Conservation (phyloP, 92 coral and sea anemone genomes). For the Scolanthus callimorphus region DNA sequence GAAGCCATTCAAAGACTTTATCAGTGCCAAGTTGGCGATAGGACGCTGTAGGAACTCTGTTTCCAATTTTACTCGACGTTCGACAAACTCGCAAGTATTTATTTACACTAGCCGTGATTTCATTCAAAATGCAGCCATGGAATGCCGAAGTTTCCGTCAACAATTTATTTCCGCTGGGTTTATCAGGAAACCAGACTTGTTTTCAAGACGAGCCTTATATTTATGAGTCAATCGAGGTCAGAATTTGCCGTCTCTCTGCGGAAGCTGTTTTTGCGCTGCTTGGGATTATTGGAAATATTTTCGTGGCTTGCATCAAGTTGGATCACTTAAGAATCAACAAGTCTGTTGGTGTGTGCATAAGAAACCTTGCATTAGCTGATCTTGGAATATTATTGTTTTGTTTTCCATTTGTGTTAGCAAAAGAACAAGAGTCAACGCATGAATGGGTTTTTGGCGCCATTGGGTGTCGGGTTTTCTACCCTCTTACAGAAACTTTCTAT, state of each 20-base stretch:
- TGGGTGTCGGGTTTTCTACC: constrained; percentile 15
- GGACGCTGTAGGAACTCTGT: too few relatives aligned
- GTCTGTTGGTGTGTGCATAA: background rate
- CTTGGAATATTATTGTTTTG: constrained; percentile 22
- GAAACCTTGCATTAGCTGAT: constrained; percentile 32
- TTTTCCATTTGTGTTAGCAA: constrained; percentile 29
- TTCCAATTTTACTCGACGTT: too few relatives aligned
- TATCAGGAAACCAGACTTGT: constrained; percentile 7
- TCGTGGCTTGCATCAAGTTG: constrained; percentile 3
- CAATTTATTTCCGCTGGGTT: constrained; percentile 1
- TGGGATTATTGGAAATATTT: constrained; percentile 12
- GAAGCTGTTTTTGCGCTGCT: constrained; percentile 16
- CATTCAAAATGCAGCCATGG: constrained; percentile 35
- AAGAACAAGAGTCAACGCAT: constrained; percentile 27
- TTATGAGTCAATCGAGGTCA: constrained; percentile 29
- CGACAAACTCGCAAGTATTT: too few relatives aligned
- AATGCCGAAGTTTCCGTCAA: constrained; percentile 28
- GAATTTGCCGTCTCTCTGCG: constrained; percentile 11
- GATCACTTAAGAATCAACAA: constrained; percentile 15
- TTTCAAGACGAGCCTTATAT: background rate
- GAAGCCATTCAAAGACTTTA: too few relatives aligned
- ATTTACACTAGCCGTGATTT: background rate
- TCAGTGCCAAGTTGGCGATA: too few relatives aligned
- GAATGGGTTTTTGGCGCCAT: constrained; percentile 14
- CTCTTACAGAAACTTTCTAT: constrained; percentile 19